These are phyloP conservation scores for Arrhamphus sclerolepis DNA, from an alignment of 2,797 vertebrate species.

Conservation along the genomic window DNA sequence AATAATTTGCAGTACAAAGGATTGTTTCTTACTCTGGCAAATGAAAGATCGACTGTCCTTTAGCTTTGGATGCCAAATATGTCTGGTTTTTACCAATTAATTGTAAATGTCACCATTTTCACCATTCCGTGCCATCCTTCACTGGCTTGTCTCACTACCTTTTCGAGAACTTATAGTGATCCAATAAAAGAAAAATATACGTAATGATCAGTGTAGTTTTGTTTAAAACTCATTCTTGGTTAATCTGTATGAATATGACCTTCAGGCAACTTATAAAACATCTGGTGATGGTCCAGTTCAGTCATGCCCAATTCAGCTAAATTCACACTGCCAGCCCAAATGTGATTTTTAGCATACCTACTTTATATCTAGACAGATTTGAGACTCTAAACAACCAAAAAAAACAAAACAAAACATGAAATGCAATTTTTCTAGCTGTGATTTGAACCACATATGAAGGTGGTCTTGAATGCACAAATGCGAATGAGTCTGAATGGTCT, in stretches of 20 bases:
- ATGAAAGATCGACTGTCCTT: slow-evolving; percentile 45
- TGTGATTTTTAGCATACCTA: no score
- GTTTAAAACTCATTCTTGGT: slow-evolving; percentile 43
- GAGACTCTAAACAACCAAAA: no score
- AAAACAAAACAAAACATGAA: no score
- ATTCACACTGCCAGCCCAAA: no score
- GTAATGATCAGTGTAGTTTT: slow-evolving; percentile 38
- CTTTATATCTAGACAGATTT: no score
- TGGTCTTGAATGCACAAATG: no score
- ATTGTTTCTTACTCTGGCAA: slow-evolving; percentile 22
- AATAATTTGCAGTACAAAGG: slow-evolving; percentile 54
- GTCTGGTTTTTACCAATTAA: slow-evolving; percentile 59
- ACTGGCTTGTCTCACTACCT: slow-evolving; percentile 68
- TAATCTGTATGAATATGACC: slow-evolving; percentile 53
- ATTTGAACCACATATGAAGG: no score
- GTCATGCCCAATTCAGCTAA: slow-evolving; percentile 42
- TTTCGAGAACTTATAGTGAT: slow-evolving; percentile 62
- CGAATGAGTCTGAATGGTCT: no score
- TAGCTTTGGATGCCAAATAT: slow-evolving; percentile 64
- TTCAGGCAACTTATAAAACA: slow-evolving; percentile 44
- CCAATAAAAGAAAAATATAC: slow-evolving; percentile 25
- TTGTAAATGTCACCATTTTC: slow-evolving; percentile 64
- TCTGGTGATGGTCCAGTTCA: slow-evolving; percentile 53
- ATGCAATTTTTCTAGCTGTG: no score
- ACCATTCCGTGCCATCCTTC: slow-evolving; percentile 70